A percentile compares a stretch with the other conserved stretches of the same genome.
Evolutionary conservation across 2,113 vertebrate genomes (phyloP).

Genomic region (Myrmophylax atrothorax): DNA sequence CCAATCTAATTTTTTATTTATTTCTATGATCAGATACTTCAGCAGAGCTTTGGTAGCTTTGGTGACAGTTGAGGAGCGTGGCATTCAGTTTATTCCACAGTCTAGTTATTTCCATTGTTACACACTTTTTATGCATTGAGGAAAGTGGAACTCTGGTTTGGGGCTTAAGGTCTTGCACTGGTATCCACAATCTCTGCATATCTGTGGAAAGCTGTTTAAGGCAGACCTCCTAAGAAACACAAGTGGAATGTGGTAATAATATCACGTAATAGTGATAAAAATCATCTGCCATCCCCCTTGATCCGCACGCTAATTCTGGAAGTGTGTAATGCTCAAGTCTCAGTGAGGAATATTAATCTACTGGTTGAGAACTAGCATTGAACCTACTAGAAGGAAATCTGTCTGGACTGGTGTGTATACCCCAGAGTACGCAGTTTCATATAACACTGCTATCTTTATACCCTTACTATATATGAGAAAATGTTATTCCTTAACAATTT

Average conservation of each 20-base stretch:
- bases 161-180: not conserved
- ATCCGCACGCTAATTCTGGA: not conserved
- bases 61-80: not conserved
- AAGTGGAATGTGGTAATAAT: not conserved
- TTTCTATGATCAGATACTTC: not conserved
- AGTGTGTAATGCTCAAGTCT: not conserved
- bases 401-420: not conserved
- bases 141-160: not conserved
- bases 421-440: not conserved
- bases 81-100: not conserved
- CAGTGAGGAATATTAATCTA: not conserved
- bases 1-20: not conserved
- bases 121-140: accelerated
- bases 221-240: not conserved
- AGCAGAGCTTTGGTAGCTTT: not conserved
- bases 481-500: conserved; percentile 73
- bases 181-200: no score
- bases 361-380: not conserved
- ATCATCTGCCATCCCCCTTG: not conserved
- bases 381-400: not conserved
- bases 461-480: not conserved
- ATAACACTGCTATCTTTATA: not conserved
- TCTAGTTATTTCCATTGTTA: not conserved
- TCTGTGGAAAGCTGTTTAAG: not conserved
- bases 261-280: not conserved